phyloP scores from a whole-genome alignment of 2,113 vertebrate species.

The Cavia aperea region DNA sequence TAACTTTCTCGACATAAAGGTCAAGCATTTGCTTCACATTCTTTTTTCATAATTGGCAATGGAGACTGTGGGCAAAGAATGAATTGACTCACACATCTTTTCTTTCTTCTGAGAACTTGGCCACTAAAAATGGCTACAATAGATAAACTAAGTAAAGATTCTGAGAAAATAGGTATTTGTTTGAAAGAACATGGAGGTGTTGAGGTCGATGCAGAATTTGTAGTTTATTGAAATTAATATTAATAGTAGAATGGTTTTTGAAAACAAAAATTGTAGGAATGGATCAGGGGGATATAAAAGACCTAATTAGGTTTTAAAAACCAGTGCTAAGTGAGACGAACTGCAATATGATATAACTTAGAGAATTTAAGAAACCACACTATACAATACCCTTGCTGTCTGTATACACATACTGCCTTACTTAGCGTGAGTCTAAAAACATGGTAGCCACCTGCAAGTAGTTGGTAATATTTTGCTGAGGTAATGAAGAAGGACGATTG shows the following conservation, averaged over 20 bases:
- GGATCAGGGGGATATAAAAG: background rate
- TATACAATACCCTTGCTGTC: background rate
- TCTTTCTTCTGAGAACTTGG: background rate
- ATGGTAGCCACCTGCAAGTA: background rate
- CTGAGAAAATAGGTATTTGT: background rate
- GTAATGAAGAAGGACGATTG: background rate
- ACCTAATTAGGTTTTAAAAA: background rate
- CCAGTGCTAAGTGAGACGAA: background rate
- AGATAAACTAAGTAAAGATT: background rate
- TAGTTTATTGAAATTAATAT: background rate
- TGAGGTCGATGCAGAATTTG: background rate
- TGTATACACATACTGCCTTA: background rate
- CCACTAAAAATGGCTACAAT: background rate
- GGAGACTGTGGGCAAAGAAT: conserved; percentile 8
- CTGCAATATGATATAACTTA: background rate
- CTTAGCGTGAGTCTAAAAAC: background rate
- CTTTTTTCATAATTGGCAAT: background rate
- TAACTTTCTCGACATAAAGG: background rate
- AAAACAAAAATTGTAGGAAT: conserved; percentile 21
- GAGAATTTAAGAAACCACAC: background rate
- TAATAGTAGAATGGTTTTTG: background rate
- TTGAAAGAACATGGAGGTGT: conserved; percentile 16
- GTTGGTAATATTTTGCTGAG: background rate
- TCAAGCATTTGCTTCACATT: background rate
- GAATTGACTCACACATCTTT: conserved; percentile 8